Percentiles rank a stretch among this genome's conserved stretches.
phyloP scores from a whole-genome alignment of 2,888 invertebrate species.

The Netelia fuscicornis region DNA sequence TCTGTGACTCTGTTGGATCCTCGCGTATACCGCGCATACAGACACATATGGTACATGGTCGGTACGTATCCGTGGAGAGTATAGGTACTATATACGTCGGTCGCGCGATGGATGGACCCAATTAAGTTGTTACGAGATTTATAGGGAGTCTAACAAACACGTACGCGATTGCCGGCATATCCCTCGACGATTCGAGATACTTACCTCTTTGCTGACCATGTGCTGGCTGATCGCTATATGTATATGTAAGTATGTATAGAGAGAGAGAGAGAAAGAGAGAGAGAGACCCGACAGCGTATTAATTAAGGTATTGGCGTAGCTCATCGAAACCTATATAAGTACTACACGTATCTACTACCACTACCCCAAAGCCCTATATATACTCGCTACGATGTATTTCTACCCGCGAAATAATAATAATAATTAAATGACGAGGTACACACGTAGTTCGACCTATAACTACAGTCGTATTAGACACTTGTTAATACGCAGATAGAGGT shows the following conservation, averaged over 20 bases:
- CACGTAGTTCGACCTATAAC: too few relatives aligned
- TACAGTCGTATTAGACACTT: too few relatives aligned
- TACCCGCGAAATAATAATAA: too few relatives aligned
- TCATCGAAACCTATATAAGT: not conserved
- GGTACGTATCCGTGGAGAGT: not conserved
- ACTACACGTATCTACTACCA: not conserved
- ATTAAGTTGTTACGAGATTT: constrained; percentile 69
- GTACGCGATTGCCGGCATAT: constrained; percentile 54
- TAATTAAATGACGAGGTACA: too few relatives aligned
- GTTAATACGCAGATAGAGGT: too few relatives aligned
- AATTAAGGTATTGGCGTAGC: constrained; percentile 52
- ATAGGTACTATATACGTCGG: constrained; percentile 23
- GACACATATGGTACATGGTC: not conserved
- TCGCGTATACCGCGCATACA: not conserved
- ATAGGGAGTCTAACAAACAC: constrained; percentile 66
- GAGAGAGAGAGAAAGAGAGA: too few relatives aligned
- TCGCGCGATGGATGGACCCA: constrained; percentile 57
- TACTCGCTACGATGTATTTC: not conserved
- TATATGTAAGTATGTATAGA: not conserved
- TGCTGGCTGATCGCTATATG: constrained; percentile 2
- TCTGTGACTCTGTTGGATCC: not conserved
- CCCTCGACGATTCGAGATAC: constrained; percentile 51
- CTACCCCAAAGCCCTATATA: not conserved
- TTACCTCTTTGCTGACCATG: constrained; percentile 32
- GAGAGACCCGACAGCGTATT: constrained; percentile 43